A percentile compares a stretch with the other conserved stretches of the same genome.
Evolutionary conservation across 2,797 vertebrate species (phyloP).

Genomic region (Setipinna tenuifilis): DNA sequence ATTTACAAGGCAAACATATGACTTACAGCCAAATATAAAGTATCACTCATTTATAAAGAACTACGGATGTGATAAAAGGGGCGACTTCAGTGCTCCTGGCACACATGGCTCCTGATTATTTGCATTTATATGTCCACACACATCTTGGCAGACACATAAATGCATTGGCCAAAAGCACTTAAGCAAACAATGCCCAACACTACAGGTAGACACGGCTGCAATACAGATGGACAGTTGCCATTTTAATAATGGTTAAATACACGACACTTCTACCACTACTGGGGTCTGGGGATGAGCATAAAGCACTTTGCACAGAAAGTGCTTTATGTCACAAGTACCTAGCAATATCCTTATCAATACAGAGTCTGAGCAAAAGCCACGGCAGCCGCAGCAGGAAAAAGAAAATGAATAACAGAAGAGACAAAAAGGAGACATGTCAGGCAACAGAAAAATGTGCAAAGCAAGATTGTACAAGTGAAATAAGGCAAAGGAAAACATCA

Average conservation of each 20-base stretch:
- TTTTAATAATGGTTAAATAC: not conserved
- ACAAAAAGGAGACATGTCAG: conserved; percentile 71
- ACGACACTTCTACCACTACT: conserved; percentile 40
- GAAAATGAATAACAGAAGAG: conserved; percentile 38
- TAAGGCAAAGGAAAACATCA: conserved; percentile 44
- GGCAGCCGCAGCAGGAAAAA: conserved; percentile 79
- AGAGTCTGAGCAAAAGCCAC: conserved; percentile 89
- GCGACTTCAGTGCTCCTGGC: not conserved
- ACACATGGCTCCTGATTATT: not conserved
- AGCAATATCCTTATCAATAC: conserved; percentile 99
- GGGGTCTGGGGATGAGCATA: conserved; percentile 65
- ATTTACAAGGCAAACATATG: not conserved
- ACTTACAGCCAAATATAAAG: not conserved
- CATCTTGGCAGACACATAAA: not conserved
- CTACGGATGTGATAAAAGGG: not conserved
- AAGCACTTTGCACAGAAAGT: conserved; percentile 68
- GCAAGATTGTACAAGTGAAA: conserved; percentile 57
- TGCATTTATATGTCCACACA: not conserved
- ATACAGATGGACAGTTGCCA: not conserved
- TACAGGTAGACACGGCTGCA: conserved; percentile 54
- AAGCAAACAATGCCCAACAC: conserved; percentile 37
- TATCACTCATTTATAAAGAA: not conserved
- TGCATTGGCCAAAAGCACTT: conserved; percentile 41
- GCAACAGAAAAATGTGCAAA: conserved; percentile 57
- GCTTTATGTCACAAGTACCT: conserved; percentile 84